Conservation (phyloP, 1,140 invertebrate genomes). For the Trinorchestia longiramus region DNA sequence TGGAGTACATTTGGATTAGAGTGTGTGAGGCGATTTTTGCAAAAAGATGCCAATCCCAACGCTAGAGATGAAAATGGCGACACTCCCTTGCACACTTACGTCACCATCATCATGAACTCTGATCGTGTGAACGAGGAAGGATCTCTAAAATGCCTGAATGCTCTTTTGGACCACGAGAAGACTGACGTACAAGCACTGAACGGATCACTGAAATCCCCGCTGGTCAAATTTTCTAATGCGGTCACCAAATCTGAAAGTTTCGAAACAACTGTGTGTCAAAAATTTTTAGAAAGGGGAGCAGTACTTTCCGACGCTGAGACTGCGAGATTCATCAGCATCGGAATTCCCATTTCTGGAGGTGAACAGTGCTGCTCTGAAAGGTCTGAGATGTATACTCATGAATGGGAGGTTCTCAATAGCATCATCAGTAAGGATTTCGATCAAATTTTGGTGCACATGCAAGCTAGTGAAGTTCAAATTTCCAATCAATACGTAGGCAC, state of each 20-base stretch:
- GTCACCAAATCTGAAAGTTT: neutral
- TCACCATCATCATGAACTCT: neutral
- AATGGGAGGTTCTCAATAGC: neutral
- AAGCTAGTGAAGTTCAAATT: neutral
- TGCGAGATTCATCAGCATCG: neutral
- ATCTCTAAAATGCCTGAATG: neutral
- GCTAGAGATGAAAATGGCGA: conserved; percentile 2
- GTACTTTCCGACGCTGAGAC: neutral
- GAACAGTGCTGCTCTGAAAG: neutral
- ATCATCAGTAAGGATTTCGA: neutral
- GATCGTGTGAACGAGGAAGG: neutral
- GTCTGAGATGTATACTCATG: neutral
- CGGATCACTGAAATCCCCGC: neutral
- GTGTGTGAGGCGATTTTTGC: neutral
- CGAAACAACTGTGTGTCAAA: neutral
- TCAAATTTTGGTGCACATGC: neutral
- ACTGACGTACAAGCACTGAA: neutral
- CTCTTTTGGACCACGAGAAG: neutral
- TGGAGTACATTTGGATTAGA: neutral
- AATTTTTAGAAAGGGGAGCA: neutral
- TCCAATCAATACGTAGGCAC: conserved; percentile 1
- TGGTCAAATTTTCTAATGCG: neutral
- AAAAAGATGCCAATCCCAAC: neutral
- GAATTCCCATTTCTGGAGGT: neutral
- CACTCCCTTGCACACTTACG: neutral